Evolutionary conservation across 2,113 vertebrate genomes (phyloP), one percentile per base, ranked within the genome.

Genomic region (Zosterops hypoxanthus): DNA sequence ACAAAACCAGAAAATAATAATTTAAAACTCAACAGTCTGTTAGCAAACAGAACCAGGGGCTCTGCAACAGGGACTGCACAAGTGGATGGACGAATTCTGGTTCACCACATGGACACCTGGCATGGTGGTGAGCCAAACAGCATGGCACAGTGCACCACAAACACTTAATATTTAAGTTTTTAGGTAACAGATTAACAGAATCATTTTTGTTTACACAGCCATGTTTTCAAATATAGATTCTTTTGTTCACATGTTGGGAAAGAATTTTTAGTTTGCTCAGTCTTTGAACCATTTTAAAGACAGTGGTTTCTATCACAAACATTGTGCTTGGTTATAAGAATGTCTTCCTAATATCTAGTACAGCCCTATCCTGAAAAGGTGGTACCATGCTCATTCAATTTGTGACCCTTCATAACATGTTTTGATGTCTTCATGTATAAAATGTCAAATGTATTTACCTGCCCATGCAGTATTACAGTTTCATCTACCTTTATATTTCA

Each of bases 401-500:
- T 72, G 16, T 70, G 50, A 71, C 50, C 23, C 63, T 81, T 31
- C 4, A 4, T 14, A 56, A 77, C 3, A 14, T 0, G 8, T 29
- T 89, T 68, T 79, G 69, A 83, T 25, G 42, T 70, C 82, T 81
- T 69, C 86, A 39, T 23, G 39, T 13, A 66, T 2, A 88, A 93
- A 96, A 90, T 1, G 1, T 60, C 69, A 70, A 22, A 90, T 82
- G 53, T 12, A 61, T 91, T 96, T 97, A 96, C 92, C 86, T 93
- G 78, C 80, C 86, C 86, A 49, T 33, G 81, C 65, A 90, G 82
- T 76, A 79, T 81, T 81, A 94, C 60, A 88, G 86, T 88, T 71
- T 91, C 90, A 95, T 93, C 88, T 97, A 95, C 23, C 61, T 90
- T 94, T 96, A 21, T 57, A 93, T 93, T 91, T 96, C 87, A 89